These are phyloP conservation scores for Percopsis omiscomaycus DNA, from an alignment of 2,797 vertebrate genomes.

Conservation along the genomic window DNA sequence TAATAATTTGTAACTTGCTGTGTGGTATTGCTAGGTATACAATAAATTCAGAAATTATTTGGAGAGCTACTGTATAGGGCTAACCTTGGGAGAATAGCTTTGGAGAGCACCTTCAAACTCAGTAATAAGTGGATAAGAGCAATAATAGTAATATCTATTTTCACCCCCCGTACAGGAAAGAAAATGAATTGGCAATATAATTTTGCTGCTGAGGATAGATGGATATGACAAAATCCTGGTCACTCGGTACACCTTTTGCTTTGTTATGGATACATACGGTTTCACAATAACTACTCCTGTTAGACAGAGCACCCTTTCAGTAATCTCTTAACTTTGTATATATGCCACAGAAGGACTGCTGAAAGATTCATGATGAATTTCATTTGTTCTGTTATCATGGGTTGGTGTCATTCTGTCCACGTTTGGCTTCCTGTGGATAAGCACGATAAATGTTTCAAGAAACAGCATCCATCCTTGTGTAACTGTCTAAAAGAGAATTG, in stretches of 20 bases:
- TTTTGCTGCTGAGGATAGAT: not conserved
- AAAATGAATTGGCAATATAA: too few relatives aligned
- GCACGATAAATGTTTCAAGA: conserved; percentile 35
- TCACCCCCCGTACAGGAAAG: not conserved
- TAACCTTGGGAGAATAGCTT: not conserved
- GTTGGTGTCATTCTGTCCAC: conserved; percentile 40
- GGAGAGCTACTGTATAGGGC: not conserved
- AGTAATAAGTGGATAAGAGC: conserved; percentile 8
- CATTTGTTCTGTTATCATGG: conserved; percentile 34
- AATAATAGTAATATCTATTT: conserved; percentile 19
- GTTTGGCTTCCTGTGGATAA: conserved; percentile 49
- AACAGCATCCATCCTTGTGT: conserved; percentile 29
- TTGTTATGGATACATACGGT: too few relatives aligned
- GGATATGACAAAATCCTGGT: not conserved
- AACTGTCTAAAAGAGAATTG: not conserved
- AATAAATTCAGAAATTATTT: not conserved
- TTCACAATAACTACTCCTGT: too few relatives aligned
- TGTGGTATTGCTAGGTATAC: not conserved
- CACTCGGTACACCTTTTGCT: too few relatives aligned
- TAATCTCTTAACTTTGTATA: not conserved
- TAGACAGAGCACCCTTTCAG: not conserved
- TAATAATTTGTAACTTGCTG: not conserved
- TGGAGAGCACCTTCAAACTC: conserved; percentile 9
- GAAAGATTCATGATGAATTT: conserved; percentile 33
- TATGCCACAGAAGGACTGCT: too few relatives aligned